These are phyloP conservation scores for Drosophila sulfurigaster DNA, from an alignment of 1,140 invertebrate genomes.

Conservation along the genomic window DNA sequence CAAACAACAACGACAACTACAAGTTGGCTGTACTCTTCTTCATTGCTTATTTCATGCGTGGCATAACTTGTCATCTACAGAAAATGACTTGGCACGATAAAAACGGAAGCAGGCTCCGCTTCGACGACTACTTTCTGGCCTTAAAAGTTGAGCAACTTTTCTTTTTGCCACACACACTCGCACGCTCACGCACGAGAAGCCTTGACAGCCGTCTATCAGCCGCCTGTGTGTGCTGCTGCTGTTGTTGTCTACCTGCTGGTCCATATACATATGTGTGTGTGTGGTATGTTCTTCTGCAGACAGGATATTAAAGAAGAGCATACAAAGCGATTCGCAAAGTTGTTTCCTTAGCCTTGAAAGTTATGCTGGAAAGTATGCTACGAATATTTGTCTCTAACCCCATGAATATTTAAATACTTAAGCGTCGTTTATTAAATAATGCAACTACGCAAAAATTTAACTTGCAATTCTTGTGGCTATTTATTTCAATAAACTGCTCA, in stretches of 20 bases:
- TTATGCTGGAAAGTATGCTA: background rate
- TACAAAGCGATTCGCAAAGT: background rate
- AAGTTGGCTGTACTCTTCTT: constrained; percentile 28
- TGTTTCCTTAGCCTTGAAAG: background rate
- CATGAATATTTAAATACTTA: background rate
- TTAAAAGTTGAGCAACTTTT: constrained; percentile 34
- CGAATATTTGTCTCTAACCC: no score
- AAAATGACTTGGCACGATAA: constrained; percentile 52
- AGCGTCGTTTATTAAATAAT: background rate
- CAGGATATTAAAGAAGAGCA: background rate
- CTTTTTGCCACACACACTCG: constrained; percentile 28
- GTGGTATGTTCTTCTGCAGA: background rate
- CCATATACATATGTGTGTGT: background rate
- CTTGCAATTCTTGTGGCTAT: background rate
- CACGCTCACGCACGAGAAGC: constrained; percentile 10
- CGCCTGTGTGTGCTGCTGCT: background rate
- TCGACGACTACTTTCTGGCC: constrained; percentile 30
- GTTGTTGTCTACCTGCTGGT: constrained; percentile 25
- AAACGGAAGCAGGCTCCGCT: constrained; percentile 15
- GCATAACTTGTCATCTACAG: constrained; percentile 75
- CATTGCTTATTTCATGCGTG: constrained; percentile 46
- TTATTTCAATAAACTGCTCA: no score
- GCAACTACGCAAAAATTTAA: background rate
- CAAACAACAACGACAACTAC: constrained; percentile 20
- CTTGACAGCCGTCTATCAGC: constrained; percentile 41